Evolutionary conservation across 2,888 invertebrate genomes (phyloP).

Genomic region (Drosophila limbata): DNA sequence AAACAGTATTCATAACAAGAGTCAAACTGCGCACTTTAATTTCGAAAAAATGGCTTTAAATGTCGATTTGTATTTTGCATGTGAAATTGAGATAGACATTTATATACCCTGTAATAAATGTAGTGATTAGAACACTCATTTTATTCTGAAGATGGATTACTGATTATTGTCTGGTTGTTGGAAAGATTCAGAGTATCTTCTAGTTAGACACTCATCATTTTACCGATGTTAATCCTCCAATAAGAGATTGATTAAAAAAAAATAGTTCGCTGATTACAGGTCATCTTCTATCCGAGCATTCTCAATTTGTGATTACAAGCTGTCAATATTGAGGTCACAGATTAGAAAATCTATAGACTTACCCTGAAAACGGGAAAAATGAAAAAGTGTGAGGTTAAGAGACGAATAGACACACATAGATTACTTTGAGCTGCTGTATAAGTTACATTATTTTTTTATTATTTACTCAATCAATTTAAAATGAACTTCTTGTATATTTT

Average conservation of each 20-base stretch:
- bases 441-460: slow-evolving; percentile 24
- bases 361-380: neutral
- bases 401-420: neutral
- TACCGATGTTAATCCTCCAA: too few relatives aligned
- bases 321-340: neutral
- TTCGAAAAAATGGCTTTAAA: slow-evolving; percentile 4
- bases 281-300: neutral
- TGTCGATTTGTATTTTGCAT: slow-evolving; percentile 26
- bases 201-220: too few relatives aligned
- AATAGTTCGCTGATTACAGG: neutral
- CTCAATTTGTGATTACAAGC: neutral
- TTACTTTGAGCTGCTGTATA: slow-evolving; percentile 1
- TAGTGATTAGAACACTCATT: too few relatives aligned
- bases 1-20: slow-evolving; percentile 24
- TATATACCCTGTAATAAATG: neutral
- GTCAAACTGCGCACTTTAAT: neutral
- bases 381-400: neutral
- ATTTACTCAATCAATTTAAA: slow-evolving; percentile 13
- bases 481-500: slow-evolving; percentile 7
- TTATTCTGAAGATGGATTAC: neutral
- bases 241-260: too few relatives aligned
- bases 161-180: neutral
- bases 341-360: neutral
- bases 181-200: neutral
- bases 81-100: neutral